Conservation (phyloP, 2,888 invertebrate genomes). For the Brachyptera putata region DNA sequence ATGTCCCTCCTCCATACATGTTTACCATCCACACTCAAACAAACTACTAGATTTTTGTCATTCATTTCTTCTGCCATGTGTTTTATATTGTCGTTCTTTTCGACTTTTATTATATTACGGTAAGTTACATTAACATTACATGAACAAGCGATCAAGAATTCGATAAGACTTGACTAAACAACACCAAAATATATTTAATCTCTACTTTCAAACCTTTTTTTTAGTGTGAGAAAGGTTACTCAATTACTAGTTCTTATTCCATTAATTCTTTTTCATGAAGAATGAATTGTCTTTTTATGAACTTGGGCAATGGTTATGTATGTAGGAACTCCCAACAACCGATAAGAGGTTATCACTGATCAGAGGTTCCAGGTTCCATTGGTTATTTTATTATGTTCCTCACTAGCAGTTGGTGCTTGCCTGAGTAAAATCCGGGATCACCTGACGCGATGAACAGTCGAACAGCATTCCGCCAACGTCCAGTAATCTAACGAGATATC, state of each 20-base stretch:
- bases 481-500: too few species aligned
- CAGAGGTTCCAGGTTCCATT: too few species aligned
- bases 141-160: conserved; percentile 15
- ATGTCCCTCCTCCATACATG: not conserved
- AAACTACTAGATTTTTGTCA: not conserved
- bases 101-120: conserved; percentile 18
- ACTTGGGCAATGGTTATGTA: too few species aligned
- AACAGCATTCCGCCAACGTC: conserved; percentile 7
- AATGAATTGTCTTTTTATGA: too few species aligned
- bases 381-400: too few species aligned
- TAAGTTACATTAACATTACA: conserved; percentile 17
- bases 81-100: not conserved
- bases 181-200: conserved; percentile 10
- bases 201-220: not conserved
- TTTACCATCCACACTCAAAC: not conserved
- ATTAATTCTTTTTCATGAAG: not conserved
- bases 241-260: conserved; percentile 2
- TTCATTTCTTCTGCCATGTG: not conserved
- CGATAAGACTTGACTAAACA: conserved; percentile 7
- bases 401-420: too few species aligned
- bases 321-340: too few species aligned
- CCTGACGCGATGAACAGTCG: too few species aligned
- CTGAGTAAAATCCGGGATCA: too few species aligned
- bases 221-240: conserved; percentile 18
- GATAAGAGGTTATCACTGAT: too few species aligned